Base-by-base conservation (phyloP, 2,797 vertebrate species). In the Threskiornis aethiopicus region DNA sequence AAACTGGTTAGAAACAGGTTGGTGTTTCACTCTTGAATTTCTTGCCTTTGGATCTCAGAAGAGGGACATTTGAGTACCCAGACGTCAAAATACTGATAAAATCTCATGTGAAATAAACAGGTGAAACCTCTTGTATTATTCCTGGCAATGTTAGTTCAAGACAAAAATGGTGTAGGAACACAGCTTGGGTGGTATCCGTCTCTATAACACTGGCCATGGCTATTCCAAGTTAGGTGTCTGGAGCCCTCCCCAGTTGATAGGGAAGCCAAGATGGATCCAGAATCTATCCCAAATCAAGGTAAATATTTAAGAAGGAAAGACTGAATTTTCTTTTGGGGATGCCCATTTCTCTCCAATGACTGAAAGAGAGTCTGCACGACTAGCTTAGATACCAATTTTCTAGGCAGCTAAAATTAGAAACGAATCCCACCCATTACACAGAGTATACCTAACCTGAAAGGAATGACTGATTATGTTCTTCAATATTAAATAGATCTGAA, bases 371-470 rank as follows among this genome's bases (percentile, higher is more conserved):
- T 39, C 54, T 73, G n/a, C n/a, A 13, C 10, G 58, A 76, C 41
- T 72, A 47, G 37, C 61, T 88, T 78, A 90, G 72, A 61, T 39
- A 62, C 11, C 70, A 84, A 21, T 82, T 93, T 91, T 84, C 54
- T 39, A 82, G 49, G 88, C 86, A 87, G 80, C 70, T 95, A 93
- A 93, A 96, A 93, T 90, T 78, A 94, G 94, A 91, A 72, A 82
- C 0, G 2, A 86, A 95, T 90, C 77, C 93, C 80, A 92, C 80
- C 90, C 83, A 65, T 91, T 49, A 57, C 42, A 58, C 12, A 76
- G 76, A 88, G 29, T 69, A 75, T 78, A 92, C 46, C 82, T n/a
- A 95, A 84, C 42, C 52, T 86, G 85, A 93, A 95, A 95, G 49
- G 65, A 94, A 91, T 82, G 66, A 90, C 76, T 72, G 79, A 87